Evolutionary conservation across 2,888 invertebrate species (phyloP).

Genomic region (Blomia tropicalis): DNA sequence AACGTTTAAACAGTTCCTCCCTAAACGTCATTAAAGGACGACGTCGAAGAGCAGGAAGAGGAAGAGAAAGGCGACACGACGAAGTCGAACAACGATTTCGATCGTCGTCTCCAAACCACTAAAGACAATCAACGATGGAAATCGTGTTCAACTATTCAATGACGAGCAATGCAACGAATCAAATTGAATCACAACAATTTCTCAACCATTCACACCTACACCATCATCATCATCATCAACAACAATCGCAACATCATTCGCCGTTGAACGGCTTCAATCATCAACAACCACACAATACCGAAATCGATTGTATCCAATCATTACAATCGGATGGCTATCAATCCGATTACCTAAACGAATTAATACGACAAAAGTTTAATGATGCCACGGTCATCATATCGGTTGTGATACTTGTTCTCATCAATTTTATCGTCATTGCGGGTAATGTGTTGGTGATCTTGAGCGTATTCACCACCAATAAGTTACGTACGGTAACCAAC

Average conservation of each 20-base stretch:
- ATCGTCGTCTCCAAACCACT: too few relatives aligned
- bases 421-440: constrained; percentile 71
- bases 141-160: neutral
- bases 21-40: too few relatives aligned
- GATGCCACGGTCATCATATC: constrained; percentile 28
- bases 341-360: neutral
- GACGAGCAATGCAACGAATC: neutral
- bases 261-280: neutral
- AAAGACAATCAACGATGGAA: neutral
- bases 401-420: constrained; percentile 38
- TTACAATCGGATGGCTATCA: neutral
- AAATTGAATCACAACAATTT: too few relatives aligned
- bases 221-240: too few relatives aligned
- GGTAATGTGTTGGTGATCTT: constrained; percentile 85
- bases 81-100: too few relatives aligned
- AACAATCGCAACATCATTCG: too few relatives aligned
- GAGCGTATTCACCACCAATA: constrained; percentile 74
- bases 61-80: too few relatives aligned
- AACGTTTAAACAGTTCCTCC: too few relatives aligned
- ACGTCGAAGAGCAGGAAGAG: too few relatives aligned
- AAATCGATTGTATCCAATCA: too few relatives aligned
- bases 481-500: constrained; percentile 85
- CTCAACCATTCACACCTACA: too few relatives aligned
- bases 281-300: neutral
- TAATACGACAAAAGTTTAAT: constrained; percentile 25